A percentile compares a stretch with the other conserved stretches of the same genome.
These are phyloP conservation scores for Salminus brasiliensis DNA, from an alignment of 2,113 vertebrate species.

Conservation along the genomic window DNA sequence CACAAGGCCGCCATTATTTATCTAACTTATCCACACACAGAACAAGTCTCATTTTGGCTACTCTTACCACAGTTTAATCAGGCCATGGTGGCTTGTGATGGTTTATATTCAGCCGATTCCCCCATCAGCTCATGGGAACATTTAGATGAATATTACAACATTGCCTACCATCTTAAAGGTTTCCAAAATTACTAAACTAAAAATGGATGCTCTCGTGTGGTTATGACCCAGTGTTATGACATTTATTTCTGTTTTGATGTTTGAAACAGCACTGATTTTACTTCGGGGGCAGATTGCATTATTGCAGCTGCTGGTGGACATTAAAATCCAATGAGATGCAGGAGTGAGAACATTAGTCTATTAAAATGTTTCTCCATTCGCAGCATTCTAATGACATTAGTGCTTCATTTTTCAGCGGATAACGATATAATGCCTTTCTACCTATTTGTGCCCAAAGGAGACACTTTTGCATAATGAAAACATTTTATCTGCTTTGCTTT, in stretches of 20 bases:
- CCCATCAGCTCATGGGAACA: neutral
- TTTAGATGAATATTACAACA: neutral
- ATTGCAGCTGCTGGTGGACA: slow-evolving; percentile 60
- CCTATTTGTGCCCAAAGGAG: slow-evolving; percentile 81
- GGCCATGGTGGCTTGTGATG: neutral
- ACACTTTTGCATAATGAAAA: slow-evolving; percentile 81
- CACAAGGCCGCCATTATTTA: neutral
- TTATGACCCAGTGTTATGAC: slow-evolving; percentile 52
- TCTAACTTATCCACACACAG: neutral
- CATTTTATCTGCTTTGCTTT: slow-evolving; percentile 86
- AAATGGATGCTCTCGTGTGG: slow-evolving; percentile 15
- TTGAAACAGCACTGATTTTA: slow-evolving; percentile 41
- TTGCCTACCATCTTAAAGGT: slow-evolving; percentile 19
- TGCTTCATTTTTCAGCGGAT: slow-evolving; percentile 76
- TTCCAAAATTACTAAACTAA: slow-evolving; percentile 11
- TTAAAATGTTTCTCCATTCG: slow-evolving; percentile 64
- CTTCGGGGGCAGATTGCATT: slow-evolving; percentile 64
- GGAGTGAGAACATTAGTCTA: slow-evolving; percentile 59
- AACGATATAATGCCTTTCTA: slow-evolving; percentile 81
- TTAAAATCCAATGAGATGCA: slow-evolving; percentile 67
- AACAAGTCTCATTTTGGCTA: neutral
- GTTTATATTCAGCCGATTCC: neutral
- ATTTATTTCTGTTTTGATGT: slow-evolving; percentile 60
- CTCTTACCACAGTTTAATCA: slow-evolving; percentile 6
- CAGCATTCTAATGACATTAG: slow-evolving; percentile 67